These are phyloP conservation scores for Apostichopus japonicus DNA, from an alignment of 35 echinoderm and acorn worm genomes.

Conservation along the genomic window DNA sequence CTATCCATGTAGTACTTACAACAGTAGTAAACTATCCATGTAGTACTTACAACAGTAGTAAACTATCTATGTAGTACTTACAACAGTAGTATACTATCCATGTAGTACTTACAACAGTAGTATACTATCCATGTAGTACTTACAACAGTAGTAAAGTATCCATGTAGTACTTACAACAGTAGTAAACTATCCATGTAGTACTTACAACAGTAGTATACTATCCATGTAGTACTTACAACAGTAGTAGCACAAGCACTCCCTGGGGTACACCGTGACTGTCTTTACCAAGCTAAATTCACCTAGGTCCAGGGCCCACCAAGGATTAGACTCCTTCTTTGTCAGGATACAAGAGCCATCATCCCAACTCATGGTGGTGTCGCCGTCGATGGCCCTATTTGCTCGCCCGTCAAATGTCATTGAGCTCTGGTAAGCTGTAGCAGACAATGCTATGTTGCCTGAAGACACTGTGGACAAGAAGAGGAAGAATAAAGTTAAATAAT, in stretches of 20 bases:
- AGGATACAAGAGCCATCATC: conserved; percentile 46
- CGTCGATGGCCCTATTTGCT: conserved; percentile 60
- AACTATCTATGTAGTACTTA: no score
- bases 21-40: no score
- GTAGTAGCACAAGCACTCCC: conserved; percentile 41
- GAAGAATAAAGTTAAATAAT: neutral
- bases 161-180: no score
- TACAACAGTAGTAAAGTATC: no score
- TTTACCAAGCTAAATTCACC: conserved; percentile 66
- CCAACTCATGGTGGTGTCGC: conserved; percentile 1
- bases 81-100: no score
- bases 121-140: no score
- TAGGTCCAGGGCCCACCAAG: conserved; percentile 83
- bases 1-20: no score
- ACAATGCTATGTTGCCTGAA: conserved; percentile 24
- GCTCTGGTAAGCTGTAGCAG: conserved; percentile 51
- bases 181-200: no score
- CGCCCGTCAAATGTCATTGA: neutral
- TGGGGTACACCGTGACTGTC: conserved; percentile 58
- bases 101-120: no score
- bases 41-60: no score
- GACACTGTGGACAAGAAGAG: neutral
- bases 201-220: no score
- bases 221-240: conserved; percentile 30
- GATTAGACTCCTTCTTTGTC: conserved; percentile 44